Evolutionary conservation across 2,888 invertebrate genomes (phyloP).

Genomic region (Notodromas monacha): DNA sequence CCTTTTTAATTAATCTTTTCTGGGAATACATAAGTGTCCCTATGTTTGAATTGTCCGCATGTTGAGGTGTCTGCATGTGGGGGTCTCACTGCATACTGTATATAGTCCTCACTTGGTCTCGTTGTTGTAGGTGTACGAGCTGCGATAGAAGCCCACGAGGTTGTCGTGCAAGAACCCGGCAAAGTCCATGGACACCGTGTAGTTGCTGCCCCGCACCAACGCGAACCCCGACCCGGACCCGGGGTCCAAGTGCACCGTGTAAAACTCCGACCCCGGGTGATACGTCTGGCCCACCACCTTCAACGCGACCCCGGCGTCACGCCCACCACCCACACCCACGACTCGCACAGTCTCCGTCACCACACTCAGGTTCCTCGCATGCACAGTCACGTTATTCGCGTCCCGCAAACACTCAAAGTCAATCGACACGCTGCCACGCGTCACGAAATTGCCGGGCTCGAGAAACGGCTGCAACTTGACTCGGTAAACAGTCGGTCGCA

Average conservation of each 20-base stretch:
- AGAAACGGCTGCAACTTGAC: not conserved
- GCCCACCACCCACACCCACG: not conserved
- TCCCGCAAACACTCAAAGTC: not conserved
- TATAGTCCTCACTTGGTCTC: too few species aligned
- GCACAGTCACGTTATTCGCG: not conserved
- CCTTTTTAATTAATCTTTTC: too few species aligned
- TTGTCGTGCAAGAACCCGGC: slow-evolving; percentile 12
- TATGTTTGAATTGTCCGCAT: too few species aligned
- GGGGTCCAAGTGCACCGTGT: slow-evolving; percentile 11
- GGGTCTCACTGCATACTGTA: too few species aligned
- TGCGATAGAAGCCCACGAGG: slow-evolving; percentile 11
- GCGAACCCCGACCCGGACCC: too few species aligned
- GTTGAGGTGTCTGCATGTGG: too few species aligned
- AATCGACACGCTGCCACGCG: not conserved
- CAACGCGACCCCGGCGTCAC: not conserved
- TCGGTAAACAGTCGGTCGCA: not conserved
- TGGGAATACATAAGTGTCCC: too few species aligned
- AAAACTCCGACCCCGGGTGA: slow-evolving; percentile 10
- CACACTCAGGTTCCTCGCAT: not conserved
- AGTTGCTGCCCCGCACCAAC: slow-evolving; percentile 11
- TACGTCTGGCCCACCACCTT: slow-evolving; percentile 1
- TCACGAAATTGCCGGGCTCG: not conserved
- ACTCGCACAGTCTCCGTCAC: not conserved
- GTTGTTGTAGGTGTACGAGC: slow-evolving; percentile 9
- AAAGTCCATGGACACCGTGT: slow-evolving; percentile 13